Conservation (phyloP, 2,797 vertebrate genomes). For the Naso thynnoides region DNA sequence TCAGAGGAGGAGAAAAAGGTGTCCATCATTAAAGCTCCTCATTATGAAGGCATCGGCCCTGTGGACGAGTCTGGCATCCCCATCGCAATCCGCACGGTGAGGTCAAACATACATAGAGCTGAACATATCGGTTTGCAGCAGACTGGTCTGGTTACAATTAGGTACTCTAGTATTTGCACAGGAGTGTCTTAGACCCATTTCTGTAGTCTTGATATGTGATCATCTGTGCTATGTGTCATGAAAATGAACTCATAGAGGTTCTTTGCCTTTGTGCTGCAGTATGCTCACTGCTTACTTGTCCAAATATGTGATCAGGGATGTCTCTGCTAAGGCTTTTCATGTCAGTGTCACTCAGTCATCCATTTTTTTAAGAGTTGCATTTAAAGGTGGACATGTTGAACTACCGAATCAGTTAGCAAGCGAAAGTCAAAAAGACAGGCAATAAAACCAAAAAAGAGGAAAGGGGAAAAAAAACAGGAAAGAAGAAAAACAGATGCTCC, state of each 20-base stretch:
- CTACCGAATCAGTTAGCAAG: slow-evolving; percentile 13
- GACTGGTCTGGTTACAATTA: background rate
- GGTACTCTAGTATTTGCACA: background rate
- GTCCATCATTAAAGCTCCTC: slow-evolving; percentile 96
- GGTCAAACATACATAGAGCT: slow-evolving; percentile 49
- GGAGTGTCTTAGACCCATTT: slow-evolving; percentile 38
- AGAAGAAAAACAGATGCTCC: slow-evolving; percentile 64
- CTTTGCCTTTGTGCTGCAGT: slow-evolving; percentile 19
- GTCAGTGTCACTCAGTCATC: slow-evolving; percentile 29
- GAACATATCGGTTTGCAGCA: background rate
- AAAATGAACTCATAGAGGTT: slow-evolving; percentile 45
- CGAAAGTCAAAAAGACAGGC: slow-evolving; percentile 20
- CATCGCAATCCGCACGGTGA: slow-evolving; percentile 98
- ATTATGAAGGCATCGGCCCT: slow-evolving; percentile 97
- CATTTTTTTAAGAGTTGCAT: slow-evolving; percentile 22
- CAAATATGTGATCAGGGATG: slow-evolving; percentile 32
- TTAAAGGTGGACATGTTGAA: slow-evolving; percentile 28
- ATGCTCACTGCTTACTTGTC: slow-evolving; percentile 30
- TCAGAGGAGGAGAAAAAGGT: slow-evolving; percentile 96
- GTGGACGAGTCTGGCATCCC: slow-evolving; percentile 98
- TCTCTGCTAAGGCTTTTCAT: slow-evolving; percentile 26
- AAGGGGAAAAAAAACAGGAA: slow-evolving; percentile 20
- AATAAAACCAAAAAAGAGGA: slow-evolving; percentile 33
- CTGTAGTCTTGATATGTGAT: slow-evolving; percentile 63
- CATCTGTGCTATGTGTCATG: slow-evolving; percentile 42